These are phyloP conservation scores for Anaspis maculata DNA, from an alignment of 2,888 invertebrate species.

Conservation along the genomic window DNA sequence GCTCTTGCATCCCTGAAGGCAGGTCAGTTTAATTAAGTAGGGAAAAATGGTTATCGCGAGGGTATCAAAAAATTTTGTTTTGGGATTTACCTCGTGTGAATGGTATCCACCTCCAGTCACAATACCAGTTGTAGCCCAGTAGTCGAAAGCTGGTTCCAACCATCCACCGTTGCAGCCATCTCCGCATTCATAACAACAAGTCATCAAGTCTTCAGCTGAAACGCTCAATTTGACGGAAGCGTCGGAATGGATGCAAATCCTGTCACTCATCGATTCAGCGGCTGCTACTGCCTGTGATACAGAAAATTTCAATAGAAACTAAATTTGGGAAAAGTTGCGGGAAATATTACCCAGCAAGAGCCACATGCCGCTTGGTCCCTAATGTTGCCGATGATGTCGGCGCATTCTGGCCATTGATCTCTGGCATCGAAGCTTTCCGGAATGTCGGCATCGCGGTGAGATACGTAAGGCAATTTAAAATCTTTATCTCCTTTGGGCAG, in stretches of 20 bases:
- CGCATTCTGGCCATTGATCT: slow-evolving; percentile 71
- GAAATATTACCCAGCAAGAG: slow-evolving; percentile 65
- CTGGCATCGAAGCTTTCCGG: slow-evolving; percentile 77
- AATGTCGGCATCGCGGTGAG: slow-evolving; percentile 10
- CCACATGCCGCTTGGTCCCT: slow-evolving; percentile 82
- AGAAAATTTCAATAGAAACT: slow-evolving; percentile 8
- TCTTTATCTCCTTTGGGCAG: slow-evolving; percentile 25
- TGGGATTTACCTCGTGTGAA: slow-evolving; percentile 46
- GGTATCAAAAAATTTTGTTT: slow-evolving; percentile 1
- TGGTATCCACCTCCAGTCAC: slow-evolving; percentile 77
- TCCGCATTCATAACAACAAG: slow-evolving; percentile 70
- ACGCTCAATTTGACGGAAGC: slow-evolving; percentile 60
- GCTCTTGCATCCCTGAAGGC: slow-evolving; percentile 79
- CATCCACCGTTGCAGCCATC: slow-evolving; percentile 75
- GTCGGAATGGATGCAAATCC: slow-evolving; percentile 69
- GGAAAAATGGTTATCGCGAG: slow-evolving; percentile 2
- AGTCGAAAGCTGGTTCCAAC: slow-evolving; percentile 70
- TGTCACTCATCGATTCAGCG: slow-evolving; percentile 80
- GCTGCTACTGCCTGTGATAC: slow-evolving; percentile 83
- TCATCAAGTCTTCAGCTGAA: slow-evolving; percentile 72
- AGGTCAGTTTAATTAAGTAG: slow-evolving; percentile 25
- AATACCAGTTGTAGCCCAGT: slow-evolving; percentile 70
- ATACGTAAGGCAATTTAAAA: neutral
- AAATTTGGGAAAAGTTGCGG: slow-evolving; percentile 1
- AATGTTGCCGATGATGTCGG: slow-evolving; percentile 69